Evolutionary conservation across 2,113 vertebrate genomes (phyloP), one percentile per base, ranked within the genome.

Genomic region (Scopus umbretta): DNA sequence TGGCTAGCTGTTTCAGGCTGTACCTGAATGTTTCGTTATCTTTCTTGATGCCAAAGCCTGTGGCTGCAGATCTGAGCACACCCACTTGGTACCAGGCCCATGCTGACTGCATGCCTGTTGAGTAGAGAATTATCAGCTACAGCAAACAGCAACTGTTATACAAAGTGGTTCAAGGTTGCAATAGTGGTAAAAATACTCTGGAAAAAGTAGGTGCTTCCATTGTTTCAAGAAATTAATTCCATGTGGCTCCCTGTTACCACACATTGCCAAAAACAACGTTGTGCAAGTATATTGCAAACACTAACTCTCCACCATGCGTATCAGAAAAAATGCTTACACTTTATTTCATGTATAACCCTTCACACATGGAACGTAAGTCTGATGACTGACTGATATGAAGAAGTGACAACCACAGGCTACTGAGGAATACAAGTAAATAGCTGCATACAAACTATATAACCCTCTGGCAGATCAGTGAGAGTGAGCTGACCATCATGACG

Each of bases 221-320:
- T 75, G 61, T 67, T 85, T 43, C 88, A 71, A 40, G 65, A 50
- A 88, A 87, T 92, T 4, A 63, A 59, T 93, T 75, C 88, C 79
- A 55, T 2, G 3, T 34, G 76, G 73, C 50, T 71, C 55, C 1
- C 1, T 10, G 1, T 38, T 36, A 59, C 22, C 38, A 32, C 27
- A 14, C 7, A 2, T 2, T 36, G 27, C 21, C 52, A 80, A 83
- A 43, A 0, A 0, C 38, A 15, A 58, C 1, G 0, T 5, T 59
- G 55, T 49, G 32, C 34, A 56, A 30, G n/a, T 3, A 27, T 12
- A 9, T 2, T 30, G 66, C 49, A 76, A 75, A 26, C 29, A 3
- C 40, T 5, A 62, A 34, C 19, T 3, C 16, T 67, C n/a, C 1
- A 1, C 53, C 53, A 21, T 1, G 43, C 2, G 1, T 26, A 49